phyloP scores from a whole-genome alignment of 2,888 invertebrate genomes.

The Pollenia labialis region DNA sequence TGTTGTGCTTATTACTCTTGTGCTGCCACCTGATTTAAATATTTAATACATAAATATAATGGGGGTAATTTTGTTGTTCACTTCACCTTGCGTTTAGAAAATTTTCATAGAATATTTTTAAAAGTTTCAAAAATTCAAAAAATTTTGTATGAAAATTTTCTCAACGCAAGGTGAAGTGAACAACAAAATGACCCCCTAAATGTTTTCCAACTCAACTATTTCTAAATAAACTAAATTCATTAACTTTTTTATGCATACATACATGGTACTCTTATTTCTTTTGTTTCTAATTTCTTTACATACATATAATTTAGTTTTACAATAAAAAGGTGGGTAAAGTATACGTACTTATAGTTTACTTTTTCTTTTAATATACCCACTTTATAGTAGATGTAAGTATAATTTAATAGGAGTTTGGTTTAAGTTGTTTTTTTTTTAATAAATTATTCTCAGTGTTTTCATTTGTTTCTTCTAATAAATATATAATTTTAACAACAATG shows the following conservation, averaged over 20 bases:
- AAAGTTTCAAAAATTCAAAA: no score
- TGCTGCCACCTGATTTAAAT: no score
- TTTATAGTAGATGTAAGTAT: conserved; percentile 60
- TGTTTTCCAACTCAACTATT: background rate
- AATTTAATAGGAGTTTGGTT: conserved; percentile 49
- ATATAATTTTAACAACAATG: conserved; percentile 59
- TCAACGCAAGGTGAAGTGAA: no score
- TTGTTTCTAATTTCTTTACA: conserved; percentile 1
- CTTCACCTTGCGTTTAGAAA: no score
- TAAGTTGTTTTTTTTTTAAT: conserved; percentile 23
- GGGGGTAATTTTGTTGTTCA: no score
- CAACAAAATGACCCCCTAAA: no score
- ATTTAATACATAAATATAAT: background rate
- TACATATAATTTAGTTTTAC: conserved; percentile 35
- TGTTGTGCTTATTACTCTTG: no score
- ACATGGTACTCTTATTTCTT: background rate
- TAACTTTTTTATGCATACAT: background rate
- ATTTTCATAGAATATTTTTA: no score
- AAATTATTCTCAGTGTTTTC: background rate
- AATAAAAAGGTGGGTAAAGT: conserved; percentile 66
- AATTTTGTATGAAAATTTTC: no score
- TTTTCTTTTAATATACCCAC: conserved; percentile 41
- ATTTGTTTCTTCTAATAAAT: conserved; percentile 26
- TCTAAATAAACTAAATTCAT: conserved; percentile 18
- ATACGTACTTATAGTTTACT: conserved; percentile 23